Percentiles rank a stretch among this genome's conserved stretches.
These are phyloP conservation scores for Actinernus sp. DNA, from an alignment of 92 coral and sea anemone genomes.

Conservation along the genomic window DNA sequence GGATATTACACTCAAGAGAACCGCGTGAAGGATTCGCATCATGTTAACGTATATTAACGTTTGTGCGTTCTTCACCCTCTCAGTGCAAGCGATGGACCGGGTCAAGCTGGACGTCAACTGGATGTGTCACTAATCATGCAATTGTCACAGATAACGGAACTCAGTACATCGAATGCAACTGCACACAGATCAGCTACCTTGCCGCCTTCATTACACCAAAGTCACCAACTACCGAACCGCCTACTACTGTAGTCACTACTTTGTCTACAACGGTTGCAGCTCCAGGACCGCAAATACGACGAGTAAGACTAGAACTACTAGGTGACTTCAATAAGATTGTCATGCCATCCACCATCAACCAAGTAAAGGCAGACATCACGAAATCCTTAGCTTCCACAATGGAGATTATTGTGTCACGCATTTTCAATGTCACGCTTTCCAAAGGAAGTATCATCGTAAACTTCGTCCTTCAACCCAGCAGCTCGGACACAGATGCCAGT, in stretches of 20 bases:
- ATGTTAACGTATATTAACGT: not conserved
- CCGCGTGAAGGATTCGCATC: no score
- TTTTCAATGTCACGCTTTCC: slow-evolving; percentile 29
- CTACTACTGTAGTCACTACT: slow-evolving; percentile 13
- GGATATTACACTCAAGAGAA: no score
- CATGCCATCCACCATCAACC: slow-evolving; percentile 8
- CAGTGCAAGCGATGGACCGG: slow-evolving; percentile 66
- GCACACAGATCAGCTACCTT: slow-evolving; percentile 51
- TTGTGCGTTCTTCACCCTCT: not conserved
- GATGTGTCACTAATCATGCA: slow-evolving; percentile 37
- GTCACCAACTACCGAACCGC: not conserved
- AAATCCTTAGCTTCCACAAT: slow-evolving; percentile 12
- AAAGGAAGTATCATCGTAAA: slow-evolving; percentile 69
- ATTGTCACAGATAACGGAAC: slow-evolving; percentile 33
- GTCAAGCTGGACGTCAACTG: slow-evolving; percentile 36
- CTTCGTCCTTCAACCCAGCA: slow-evolving; percentile 35
- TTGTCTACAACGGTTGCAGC: slow-evolving; percentile 4
- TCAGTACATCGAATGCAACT: slow-evolving; percentile 55
- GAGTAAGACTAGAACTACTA: slow-evolving; percentile 6
- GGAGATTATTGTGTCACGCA: slow-evolving; percentile 32
- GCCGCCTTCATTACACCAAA: slow-evolving; percentile 55
- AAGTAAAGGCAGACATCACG: slow-evolving; percentile 19
- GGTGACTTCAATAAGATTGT: slow-evolving; percentile 25
- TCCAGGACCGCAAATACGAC: not conserved
- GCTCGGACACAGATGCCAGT: slow-evolving; percentile 24